Base-by-base conservation (phyloP, 92 coral and sea anemone genomes). In the Phenganax stokvisi region DNA sequence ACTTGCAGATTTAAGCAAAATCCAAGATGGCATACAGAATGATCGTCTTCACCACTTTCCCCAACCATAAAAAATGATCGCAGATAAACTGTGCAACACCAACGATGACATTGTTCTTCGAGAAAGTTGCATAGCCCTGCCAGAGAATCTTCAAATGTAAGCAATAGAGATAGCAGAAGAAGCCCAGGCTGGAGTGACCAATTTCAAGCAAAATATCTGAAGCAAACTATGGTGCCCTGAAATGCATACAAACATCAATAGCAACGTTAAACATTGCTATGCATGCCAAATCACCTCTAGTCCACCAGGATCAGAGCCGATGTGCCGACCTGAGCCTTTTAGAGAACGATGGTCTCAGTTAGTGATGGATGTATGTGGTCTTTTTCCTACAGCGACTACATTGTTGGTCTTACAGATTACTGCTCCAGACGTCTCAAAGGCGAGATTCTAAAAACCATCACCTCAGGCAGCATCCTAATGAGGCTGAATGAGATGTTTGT, bases 321-420 rank as follows among this genome's bases (percentile, higher is more conserved):
- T 85, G 51, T 17, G 47, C 8, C 85, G 79, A 7, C 85, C 87
- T 15, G 80, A 85, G 1, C 85, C 86, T 63, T 87, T 84, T 28
- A 51, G 73, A 73, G 62, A 64, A 84, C 64, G 70, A 30, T 85
- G 85, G 80, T 69, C 84, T 3, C n/a, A 73, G 76, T 51, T 78
- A 12, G 87, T 84, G 15, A 81, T 86, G 51, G 89, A 86, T 56
- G 74, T 86, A 11, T 79, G 91, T 75, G 91, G 89, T 20, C 87
- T 85, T 20, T 89, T 89, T 51, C 87, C 85, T 72, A 89, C 71
- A 20, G 25, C 25, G 25, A 20, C 0, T 20, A 20, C 25, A 20
- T 20, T 20, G 25, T 20, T 20, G 79, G 75, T 51, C 84, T 88
- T 37, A 76, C 87, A 2, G 75, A 70, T 28, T 88, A 85, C 57